Percentiles rank a stretch among this genome's conserved stretches.
These are phyloP conservation scores for Gorsachius goisagi DNA, from an alignment of 2,113 vertebrate species.

Conservation along the genomic window DNA sequence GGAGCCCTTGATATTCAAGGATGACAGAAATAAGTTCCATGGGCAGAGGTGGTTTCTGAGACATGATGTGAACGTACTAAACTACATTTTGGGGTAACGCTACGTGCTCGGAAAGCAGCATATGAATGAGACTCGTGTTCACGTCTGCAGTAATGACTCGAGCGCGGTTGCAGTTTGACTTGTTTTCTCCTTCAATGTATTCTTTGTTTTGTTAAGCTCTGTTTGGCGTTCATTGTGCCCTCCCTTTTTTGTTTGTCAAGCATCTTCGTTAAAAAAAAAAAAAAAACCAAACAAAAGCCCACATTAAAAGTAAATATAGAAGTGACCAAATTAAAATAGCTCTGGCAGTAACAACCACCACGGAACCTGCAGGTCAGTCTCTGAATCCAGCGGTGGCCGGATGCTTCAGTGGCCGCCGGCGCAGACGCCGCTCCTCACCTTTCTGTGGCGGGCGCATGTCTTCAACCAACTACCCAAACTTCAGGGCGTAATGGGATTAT, in stretches of 20 bases:
- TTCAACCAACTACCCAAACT: not conserved
- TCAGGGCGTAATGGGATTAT: not conserved
- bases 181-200: conserved; percentile 13
- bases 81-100: not conserved
- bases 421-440: not conserved
- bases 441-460: accelerated
- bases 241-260: not conserved
- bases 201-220: conserved; percentile 48
- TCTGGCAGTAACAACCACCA: not conserved
- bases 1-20: not conserved
- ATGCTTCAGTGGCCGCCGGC: not conserved
- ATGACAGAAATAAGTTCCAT: not conserved
- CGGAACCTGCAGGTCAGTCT: not conserved
- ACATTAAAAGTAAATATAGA: not conserved
- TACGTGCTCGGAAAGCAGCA: not conserved
- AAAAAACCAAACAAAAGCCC: too few relatives aligned
- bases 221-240: not conserved
- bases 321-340: not conserved
- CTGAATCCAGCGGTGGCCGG: not conserved
- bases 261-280: not conserved
- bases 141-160: not conserved
- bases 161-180: conserved; percentile 25
- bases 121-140: not conserved
- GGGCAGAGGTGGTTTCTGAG: not conserved
- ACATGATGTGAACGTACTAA: accelerated